Evolutionary conservation across 2,797 vertebrate genomes (phyloP).

Genomic region (Nyctibius grandis): DNA sequence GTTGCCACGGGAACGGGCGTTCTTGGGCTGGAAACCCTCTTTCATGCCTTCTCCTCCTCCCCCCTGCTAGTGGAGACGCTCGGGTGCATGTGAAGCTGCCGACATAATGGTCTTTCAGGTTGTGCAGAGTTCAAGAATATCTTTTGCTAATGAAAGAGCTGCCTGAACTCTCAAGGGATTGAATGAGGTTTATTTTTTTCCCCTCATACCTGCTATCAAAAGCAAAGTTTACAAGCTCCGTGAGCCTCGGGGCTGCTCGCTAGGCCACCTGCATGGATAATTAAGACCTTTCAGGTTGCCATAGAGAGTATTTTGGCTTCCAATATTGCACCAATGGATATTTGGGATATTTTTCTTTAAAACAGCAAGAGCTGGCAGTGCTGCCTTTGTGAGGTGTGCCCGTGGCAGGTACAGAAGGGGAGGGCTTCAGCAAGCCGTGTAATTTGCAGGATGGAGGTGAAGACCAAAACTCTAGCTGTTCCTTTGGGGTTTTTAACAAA

Average conservation of each 20-base stretch:
- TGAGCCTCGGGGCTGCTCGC: neutral
- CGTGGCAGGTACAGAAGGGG: neutral
- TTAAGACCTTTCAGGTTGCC: slow-evolving; percentile 43
- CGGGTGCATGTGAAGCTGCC: neutral
- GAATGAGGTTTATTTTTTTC: neutral
- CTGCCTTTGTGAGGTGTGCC: neutral
- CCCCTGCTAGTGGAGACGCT: neutral
- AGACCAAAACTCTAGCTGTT: neutral
- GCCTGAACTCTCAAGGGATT: neutral
- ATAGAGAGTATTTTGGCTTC: slow-evolving; percentile 35
- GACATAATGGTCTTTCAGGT: neutral
- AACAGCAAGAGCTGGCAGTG: neutral
- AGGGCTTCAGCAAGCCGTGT: neutral
- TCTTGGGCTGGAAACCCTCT: neutral
- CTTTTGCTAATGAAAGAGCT: neutral
- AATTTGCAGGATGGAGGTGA: neutral
- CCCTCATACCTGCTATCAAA: neutral
- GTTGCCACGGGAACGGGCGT: slow-evolving; percentile 41
- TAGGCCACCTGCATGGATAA: slow-evolving; percentile 34
- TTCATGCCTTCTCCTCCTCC: neutral
- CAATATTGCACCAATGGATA: neutral
- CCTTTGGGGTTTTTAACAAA: neutral
- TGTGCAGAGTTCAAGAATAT: neutral
- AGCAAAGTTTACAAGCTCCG: neutral
- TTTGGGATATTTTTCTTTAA: neutral